Base-by-base conservation (phyloP, 1,140 invertebrate genomes). In the Ladona fulva region DNA sequence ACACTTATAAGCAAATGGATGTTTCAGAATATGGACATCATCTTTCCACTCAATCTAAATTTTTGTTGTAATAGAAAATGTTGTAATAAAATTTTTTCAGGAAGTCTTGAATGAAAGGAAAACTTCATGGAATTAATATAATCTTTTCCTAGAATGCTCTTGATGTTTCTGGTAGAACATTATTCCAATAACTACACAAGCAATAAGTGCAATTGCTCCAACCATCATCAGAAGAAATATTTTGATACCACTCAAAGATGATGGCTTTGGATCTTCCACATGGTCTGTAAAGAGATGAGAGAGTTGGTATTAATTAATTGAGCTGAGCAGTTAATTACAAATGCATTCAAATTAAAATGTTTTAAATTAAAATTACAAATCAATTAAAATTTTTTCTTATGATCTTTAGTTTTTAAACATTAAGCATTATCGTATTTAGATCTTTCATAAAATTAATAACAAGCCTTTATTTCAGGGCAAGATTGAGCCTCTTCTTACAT, bases 161-260 rank as follows among this genome's bases (percentile, higher is more conserved):
- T 95, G 92, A 79, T 94, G 91, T 84, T 97, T 96, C 83, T 96
- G 94, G 83, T 97, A 97, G 82, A 95, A 91, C 87, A 97, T 93
- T 77, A 96, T 94, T 52, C 92, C 95, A 76, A 97, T 89, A 10
- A 97, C 92, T 1, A 93, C 91, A 80, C 92, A 89, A 0, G 91
- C 92, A 75, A 95, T 92, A 0, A 97, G 82, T 0, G 90, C 90
- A 12, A 97, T 86, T 5, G 95, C 89, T 14, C 91, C 90, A 42
- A 93, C 87, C 44, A 98, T 86, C 86, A 97, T 92, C 25, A 95
- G 87, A 3, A 97, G 86, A 84, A 98, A 95, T 76, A 97, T 91
- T 86, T 97, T 97, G 42, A 95, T 88, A 25, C 95, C 95, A 24
- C 93, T 93, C 86, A 94, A 87, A 19, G 92, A 88, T 3, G 90